Evolutionary conservation across 92 coral and sea anemone genomes (phyloP), one percentile per base, ranked within the genome.

Genomic region (Phenganax marumi): DNA sequence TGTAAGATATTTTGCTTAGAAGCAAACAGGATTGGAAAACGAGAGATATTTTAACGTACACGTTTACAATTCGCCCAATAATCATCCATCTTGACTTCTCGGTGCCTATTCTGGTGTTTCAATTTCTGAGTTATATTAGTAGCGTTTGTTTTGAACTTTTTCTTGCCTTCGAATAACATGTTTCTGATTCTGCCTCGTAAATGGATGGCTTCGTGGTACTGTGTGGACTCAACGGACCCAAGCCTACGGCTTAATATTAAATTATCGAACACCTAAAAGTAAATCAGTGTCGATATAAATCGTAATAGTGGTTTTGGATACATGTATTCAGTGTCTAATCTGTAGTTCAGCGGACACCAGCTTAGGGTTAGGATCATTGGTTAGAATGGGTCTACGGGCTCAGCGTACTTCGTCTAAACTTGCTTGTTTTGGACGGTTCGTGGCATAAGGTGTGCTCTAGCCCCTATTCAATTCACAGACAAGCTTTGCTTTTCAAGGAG

Each of bases 211-310:
- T 78, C 16, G 25, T 78, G 52, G 25, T 61, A 78, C 49, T 50
- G 83, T 11, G 57, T 60, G 10, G 83, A 78, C 73, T 78, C 83
- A 16, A 72, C 66, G 2, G 72, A 78, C 0, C 83, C 83, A 16
- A 78, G 39, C 52, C 60, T 78, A 8, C 83, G 83, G 25, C 49
- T 78, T 10, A 63, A 60, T 0, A 61, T 58, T 58, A 78, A 61
- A 9, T 78, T 72, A 47, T 78, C 73, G 52, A 78, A 78, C 0
- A 63, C 52, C 83, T 78, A 24, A 7, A 61, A 33, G 43, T 26
- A 76, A 56, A 76, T 18, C 53, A 70, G 4, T 46, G 52, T 39
- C 12, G 25, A 63, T 7, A 0, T 63, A 18, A 10, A 63, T 18
- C 70, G 1, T 10, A 0, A 18, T 10, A 16, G 8, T 10, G 26